Conservation (phyloP, 2,888 invertebrate species). For the Frankliniella fusca region DNA sequence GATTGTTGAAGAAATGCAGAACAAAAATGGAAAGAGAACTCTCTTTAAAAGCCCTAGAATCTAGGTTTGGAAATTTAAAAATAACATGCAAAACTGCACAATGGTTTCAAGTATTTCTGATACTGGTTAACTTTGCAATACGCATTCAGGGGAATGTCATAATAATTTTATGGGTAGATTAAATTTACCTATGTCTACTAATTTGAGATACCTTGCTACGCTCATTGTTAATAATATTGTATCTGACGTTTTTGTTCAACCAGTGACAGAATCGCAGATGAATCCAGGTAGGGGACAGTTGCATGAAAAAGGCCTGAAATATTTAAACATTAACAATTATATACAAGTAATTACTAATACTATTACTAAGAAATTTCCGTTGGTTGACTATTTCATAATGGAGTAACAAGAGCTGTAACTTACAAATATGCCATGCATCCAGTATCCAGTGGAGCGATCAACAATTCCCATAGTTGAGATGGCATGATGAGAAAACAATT, state of each 20-base stretch:
- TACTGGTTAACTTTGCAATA: no score
- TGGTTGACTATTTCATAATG: neutral
- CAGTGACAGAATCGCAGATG: neutral
- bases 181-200: neutral
- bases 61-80: neutral
- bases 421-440: neutral
- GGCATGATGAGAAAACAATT: neutral
- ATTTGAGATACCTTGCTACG: neutral
- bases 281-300: neutral
- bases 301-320: neutral
- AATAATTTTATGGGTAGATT: neutral
- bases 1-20: neutral
- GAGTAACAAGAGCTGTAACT: neutral
- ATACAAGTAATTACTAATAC: neutral
- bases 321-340: neutral
- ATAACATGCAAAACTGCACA: neutral
- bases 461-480: neutral
- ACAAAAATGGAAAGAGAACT: neutral
- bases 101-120: neutral
- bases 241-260: neutral
- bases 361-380: neutral
- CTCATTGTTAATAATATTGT: neutral
- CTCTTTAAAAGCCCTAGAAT: neutral
- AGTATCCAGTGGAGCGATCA: neutral
- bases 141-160: neutral